Base-by-base conservation (phyloP, 2,113 vertebrate genomes). In the Ranitomeya imitator region DNA sequence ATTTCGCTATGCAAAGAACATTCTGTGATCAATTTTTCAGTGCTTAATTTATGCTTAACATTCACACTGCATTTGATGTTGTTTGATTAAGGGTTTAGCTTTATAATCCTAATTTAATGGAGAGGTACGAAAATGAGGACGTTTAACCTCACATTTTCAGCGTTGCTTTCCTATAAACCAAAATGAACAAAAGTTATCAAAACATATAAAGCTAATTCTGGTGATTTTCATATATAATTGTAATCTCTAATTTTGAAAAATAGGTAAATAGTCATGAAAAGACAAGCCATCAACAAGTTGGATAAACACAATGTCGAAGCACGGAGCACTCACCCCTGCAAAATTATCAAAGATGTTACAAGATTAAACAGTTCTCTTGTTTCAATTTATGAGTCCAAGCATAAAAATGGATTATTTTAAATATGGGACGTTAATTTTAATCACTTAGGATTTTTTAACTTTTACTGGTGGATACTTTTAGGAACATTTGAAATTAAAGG, bases 21-120 rank as follows among this genome's bases (percentile, higher is more conserved):
- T 85, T 7, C 21, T 51, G 52, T 85, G 71, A 85, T 77, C 54
- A 85, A 19, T 83, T 71, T 60, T 77, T 23, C 23, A 37, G 63
- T 57, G n/a, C 5, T 8, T 85, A 26, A 85, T 74, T 57, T 37
- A 85, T 73, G n/a, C 37, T 18, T 59, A 85, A 85, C 45, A 74
- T 74, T 85, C 26, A 51, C 51, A 18, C n/a, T 4, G 51, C 51
- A 84, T 84, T 84, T 26, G 83, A 71, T 84, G 51, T 6, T 18
- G 65, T 84, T 71, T 81, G 63, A 71, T 71, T 84, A 83, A 83
- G 37, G 37, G 37, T 45, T 45, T 23, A 61, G 37, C 15, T 8
- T 81, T 61, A 45, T 55, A 84, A 71, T 71, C 51, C 37, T 2
- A 67, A 73, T 55, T 84, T 55, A 71, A 55, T 84, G 52, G 65